phyloP scores from a whole-genome alignment of 2,113 vertebrate genomes.

The Octodon degus region DNA sequence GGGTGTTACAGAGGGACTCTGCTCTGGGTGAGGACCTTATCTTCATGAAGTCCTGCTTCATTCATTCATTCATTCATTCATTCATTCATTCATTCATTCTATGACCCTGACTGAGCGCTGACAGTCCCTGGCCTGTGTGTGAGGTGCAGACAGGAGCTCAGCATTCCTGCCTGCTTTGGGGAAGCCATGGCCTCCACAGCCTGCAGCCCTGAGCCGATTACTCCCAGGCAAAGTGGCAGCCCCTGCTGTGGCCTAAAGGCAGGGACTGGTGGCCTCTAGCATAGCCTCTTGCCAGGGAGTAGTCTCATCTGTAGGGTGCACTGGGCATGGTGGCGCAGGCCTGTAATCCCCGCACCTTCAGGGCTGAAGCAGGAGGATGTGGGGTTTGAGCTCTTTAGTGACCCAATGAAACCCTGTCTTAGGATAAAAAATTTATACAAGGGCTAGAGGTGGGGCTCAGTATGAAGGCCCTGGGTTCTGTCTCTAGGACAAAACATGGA shows the following conservation, averaged over 20 bases:
- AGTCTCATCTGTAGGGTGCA: not conserved
- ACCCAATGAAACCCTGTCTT: not conserved
- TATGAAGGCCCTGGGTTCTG: not conserved
- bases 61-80: not conserved
- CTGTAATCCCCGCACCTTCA: not conserved
- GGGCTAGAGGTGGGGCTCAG: not conserved
- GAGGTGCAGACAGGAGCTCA: not conserved
- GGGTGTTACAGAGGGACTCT: too few relatives aligned
- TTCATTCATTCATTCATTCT: not conserved
- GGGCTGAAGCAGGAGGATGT: not conserved
- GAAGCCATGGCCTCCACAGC: not conserved
- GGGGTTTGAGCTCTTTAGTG: not conserved
- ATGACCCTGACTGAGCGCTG: not conserved
- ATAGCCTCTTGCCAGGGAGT: not conserved
- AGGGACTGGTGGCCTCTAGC: not conserved
- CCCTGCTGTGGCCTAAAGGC: not conserved
- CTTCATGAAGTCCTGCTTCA: not conserved
- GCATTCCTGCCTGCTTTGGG: not conserved
- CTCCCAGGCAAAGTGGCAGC: not conserved
- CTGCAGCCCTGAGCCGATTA: not conserved
- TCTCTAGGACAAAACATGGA: not conserved
- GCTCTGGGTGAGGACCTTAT: too few relatives aligned
- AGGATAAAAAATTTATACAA: not conserved
- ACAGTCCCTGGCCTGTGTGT: not conserved
- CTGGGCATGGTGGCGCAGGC: not conserved